Conservation (phyloP, 2,113 vertebrate genomes). For the Sorex fumeus region DNA sequence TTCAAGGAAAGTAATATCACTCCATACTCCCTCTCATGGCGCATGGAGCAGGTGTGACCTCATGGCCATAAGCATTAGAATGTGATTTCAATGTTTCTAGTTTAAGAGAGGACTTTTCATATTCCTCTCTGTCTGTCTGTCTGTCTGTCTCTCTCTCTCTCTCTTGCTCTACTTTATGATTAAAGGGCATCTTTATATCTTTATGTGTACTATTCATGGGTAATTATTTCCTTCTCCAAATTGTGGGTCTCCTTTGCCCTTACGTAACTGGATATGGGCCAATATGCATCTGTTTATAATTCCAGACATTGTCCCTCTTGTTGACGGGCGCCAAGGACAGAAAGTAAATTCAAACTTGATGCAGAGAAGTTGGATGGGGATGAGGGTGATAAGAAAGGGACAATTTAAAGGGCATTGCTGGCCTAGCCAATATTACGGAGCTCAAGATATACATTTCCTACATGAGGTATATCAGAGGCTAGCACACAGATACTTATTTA, state of each 20-base stretch:
- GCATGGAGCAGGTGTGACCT: not conserved
- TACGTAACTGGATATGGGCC: not conserved
- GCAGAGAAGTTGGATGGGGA: not conserved
- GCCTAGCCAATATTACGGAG: too few relatives aligned
- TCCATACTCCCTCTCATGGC: not conserved
- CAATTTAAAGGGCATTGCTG: not conserved
- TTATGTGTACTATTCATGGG: not conserved
- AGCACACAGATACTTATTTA: not conserved
- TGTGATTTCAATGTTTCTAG: slow-evolving; percentile 21
- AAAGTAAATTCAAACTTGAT: not conserved
- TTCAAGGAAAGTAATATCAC: not conserved
- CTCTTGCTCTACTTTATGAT: not conserved
- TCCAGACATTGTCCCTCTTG: not conserved
- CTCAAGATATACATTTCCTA: too few relatives aligned
- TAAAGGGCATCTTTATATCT: not conserved
- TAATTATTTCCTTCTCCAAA: not conserved
- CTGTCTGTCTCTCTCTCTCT: not conserved
- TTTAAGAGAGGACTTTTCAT: not conserved
- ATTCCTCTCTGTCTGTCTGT: not conserved
- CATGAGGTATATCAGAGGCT: not conserved
- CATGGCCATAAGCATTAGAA: not conserved
- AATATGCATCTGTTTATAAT: not conserved
- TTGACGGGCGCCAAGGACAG: not conserved
- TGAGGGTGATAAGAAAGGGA: accelerated
- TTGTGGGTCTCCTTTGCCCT: not conserved